Conservation (phyloP, 2,888 invertebrate species). For the Norana najaformis region DNA sequence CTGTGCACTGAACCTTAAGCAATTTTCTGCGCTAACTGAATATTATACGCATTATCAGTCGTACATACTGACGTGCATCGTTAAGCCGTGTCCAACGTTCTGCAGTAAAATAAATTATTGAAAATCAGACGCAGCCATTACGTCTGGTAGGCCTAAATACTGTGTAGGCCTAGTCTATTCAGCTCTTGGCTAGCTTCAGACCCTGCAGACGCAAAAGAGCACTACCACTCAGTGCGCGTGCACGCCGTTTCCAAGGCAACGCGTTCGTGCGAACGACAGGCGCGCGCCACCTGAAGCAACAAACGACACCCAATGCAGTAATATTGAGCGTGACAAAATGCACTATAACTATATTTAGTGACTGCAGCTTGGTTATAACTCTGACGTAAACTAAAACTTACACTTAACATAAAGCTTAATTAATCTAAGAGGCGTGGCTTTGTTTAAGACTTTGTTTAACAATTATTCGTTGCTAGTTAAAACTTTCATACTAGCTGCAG, state of each 20-base stretch:
- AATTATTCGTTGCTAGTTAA: too few species aligned
- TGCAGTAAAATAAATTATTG: background rate
- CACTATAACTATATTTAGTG: too few species aligned
- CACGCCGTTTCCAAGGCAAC: slow-evolving; percentile 23
- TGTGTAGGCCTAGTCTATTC: background rate
- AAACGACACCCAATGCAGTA: background rate
- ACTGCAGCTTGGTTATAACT: background rate
- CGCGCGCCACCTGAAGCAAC: background rate
- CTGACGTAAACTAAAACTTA: background rate
- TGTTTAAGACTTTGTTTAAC: too few species aligned
- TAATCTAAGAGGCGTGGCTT: too few species aligned
- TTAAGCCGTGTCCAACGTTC: background rate
- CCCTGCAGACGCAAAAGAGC: background rate
- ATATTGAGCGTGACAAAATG: background rate
- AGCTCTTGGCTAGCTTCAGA: background rate
- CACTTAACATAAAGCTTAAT: too few species aligned
- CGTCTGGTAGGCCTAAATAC: background rate
- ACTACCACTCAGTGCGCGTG: background rate
- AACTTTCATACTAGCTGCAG: too few species aligned
- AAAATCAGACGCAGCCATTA: background rate
- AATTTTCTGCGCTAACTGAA: background rate
- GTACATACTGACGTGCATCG: background rate
- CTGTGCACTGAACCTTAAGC: background rate
- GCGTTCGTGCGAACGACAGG: background rate
- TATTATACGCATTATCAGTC: background rate